A percentile compares a stretch with the other conserved stretches of the same genome.
Conservation (phyloP, 2,888 invertebrate species). For the Nyleta sp. region DNA sequence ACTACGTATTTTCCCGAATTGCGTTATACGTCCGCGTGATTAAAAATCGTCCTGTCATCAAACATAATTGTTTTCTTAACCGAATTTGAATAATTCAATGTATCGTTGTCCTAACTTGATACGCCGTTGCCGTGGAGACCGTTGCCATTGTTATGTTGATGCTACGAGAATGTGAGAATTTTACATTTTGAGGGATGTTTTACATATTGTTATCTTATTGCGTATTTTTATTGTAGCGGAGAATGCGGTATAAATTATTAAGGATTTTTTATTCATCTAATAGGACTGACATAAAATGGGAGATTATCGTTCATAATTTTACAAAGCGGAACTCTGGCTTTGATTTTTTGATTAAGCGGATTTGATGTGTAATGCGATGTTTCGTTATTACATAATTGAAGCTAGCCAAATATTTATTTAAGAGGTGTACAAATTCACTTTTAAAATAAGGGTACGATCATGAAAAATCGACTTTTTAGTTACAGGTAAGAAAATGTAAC, state of each 20-base stretch:
- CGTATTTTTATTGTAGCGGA: background rate
- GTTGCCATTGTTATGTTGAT: background rate
- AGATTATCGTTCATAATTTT: too few relatives aligned
- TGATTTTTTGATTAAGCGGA: too few relatives aligned
- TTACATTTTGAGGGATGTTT: background rate
- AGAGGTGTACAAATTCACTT: too few relatives aligned
- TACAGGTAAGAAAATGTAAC: too few relatives aligned
- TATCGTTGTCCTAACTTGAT: background rate
- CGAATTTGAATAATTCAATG: constrained; percentile 20
- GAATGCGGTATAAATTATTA: background rate
- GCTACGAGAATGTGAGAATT: background rate
- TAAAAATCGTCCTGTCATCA: constrained; percentile 27
- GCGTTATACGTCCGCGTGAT: background rate
- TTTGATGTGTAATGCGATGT: too few relatives aligned
- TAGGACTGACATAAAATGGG: too few relatives aligned
- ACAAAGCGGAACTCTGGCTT: too few relatives aligned
- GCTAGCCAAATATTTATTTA: too few relatives aligned
- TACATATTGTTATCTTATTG: background rate
- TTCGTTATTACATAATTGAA: too few relatives aligned
- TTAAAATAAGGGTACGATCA: too few relatives aligned
- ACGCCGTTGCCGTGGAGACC: background rate
- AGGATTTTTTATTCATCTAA: too few relatives aligned
- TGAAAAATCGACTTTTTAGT: too few relatives aligned
- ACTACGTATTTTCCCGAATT: constrained; percentile 8
- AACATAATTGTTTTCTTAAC: constrained; percentile 21